Conservation (phyloP, 2,113 vertebrate genomes). For the Patagioenas fasciata region DNA sequence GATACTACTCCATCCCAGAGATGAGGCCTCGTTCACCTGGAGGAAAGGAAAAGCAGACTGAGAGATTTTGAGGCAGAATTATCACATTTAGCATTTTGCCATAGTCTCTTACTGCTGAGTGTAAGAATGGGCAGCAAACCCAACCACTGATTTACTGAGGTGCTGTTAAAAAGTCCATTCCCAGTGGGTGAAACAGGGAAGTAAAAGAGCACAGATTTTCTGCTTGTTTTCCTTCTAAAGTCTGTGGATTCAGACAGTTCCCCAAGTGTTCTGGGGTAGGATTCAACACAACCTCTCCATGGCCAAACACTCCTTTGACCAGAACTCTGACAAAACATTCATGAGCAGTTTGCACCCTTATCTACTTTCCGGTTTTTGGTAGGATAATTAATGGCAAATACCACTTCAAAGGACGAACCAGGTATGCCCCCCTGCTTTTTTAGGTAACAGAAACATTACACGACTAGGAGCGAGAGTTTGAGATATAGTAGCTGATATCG, state of each 20-base stretch:
- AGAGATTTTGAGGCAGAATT: not conserved
- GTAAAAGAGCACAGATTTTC: not conserved
- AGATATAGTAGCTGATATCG: slow-evolving; percentile 4
- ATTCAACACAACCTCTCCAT: not conserved
- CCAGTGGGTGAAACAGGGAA: not conserved
- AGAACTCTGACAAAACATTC: not conserved
- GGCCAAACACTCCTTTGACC: not conserved
- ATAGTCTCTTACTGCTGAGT: not conserved
- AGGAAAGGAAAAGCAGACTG: not conserved
- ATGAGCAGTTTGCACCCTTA: not conserved
- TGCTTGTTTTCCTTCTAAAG: not conserved
- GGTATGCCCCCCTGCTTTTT: not conserved
- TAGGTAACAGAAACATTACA: not conserved
- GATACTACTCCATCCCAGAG: not conserved
- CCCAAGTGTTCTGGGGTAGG: not conserved
- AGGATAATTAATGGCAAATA: not conserved
- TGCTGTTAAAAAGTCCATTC: not conserved
- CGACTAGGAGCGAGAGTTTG: not conserved
- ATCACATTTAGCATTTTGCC: not conserved
- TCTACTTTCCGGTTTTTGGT: not conserved
- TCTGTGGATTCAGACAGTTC: not conserved
- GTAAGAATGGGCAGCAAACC: not conserved
- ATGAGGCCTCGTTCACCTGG: not conserved
- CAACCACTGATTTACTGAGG: not conserved
- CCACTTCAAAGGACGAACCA: not conserved